Evolutionary conservation across 1,140 invertebrate genomes (phyloP), one percentile per base, ranked within the genome.

Genomic region (Diabrotica undecimpunctata): DNA sequence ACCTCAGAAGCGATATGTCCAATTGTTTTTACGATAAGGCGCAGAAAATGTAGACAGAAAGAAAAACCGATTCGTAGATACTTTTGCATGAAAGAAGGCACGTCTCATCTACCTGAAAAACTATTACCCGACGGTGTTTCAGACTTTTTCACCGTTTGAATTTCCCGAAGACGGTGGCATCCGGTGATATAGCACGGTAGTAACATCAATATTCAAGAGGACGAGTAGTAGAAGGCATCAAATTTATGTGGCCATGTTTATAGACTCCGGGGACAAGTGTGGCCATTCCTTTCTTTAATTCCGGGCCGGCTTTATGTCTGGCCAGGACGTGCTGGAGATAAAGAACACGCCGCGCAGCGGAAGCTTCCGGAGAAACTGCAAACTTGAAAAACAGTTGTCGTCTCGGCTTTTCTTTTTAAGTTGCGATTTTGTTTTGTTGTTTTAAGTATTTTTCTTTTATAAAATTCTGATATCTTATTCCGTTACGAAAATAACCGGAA

Each of bases 181-280:
- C 41, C 37, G 66, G 70, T 68, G 67, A 72, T 73, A 70, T 70
- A 74, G 71, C 67, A 64, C 59, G 69, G 67, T 68, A 70, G 67
- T 70, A 67, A 65, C 71, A 74, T 74, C 64, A 74, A 74, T 74
- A 74, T 74, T 74, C 71, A 70, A 62, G 56, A 68, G 67, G 64
- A 67, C 57, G 64, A 61, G 62, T 65, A 68, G 70, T 65, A 70
- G 55, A 74, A 70, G 68, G 70, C 73, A 74, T 74, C 71, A 74
- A 74, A 74, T 74, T 74, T 74, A 74, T 74, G 73, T 71, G 70
- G 71, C 70, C 73, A 73, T 74, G 73, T 74, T 74, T 74, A 74
- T 74, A 74, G 73, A 72, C 73, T 72, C 73, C 65, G 64, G 73
- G 73, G 73, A 74, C 73, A 72, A 71, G 71, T 73, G 71, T 71